Conservation (phyloP, 2,113 vertebrate species). For the Notothenia coriiceps region DNA sequence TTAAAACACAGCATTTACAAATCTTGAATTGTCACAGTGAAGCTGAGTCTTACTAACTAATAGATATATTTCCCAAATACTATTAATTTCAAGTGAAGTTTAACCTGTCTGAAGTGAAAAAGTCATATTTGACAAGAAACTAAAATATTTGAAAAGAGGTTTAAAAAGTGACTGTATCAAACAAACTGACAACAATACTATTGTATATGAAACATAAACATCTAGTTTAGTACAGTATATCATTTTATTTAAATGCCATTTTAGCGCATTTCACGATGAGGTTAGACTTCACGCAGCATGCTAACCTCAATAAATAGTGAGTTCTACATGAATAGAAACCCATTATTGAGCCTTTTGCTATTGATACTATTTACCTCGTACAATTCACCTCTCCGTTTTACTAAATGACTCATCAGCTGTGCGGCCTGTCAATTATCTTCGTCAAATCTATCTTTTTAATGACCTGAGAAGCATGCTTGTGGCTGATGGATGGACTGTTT, state of each 20-base stretch:
- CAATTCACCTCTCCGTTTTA: constrained; percentile 22
- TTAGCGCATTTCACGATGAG: not conserved
- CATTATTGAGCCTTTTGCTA: constrained; percentile 38
- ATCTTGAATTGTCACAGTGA: too few species aligned
- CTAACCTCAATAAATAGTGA: constrained; percentile 36
- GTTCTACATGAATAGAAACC: constrained; percentile 33
- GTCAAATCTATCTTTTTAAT: constrained; percentile 15
- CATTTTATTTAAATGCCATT: not conserved
- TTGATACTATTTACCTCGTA: constrained; percentile 29
- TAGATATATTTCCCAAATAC: not conserved
- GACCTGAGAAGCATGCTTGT: not conserved
- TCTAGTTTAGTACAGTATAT: not conserved
- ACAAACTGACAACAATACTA: too few species aligned
- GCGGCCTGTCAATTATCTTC: constrained; percentile 7
- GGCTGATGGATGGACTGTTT: constrained; percentile 23
- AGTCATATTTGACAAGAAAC: too few species aligned
- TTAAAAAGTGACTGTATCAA: too few species aligned
- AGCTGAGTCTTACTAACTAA: not conserved
- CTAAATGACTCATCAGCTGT: not conserved
- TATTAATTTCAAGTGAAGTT: not conserved
- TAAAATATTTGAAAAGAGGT: not conserved
- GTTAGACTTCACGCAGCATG: not conserved
- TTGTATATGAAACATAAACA: not conserved
- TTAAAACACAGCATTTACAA: too few species aligned
- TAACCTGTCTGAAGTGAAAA: not conserved